Evolutionary conservation across 30 jellyfish, hydroid and myxozoan species (phyloP).

Genomic region (Aurelia aurita complex sp. Pacific): DNA sequence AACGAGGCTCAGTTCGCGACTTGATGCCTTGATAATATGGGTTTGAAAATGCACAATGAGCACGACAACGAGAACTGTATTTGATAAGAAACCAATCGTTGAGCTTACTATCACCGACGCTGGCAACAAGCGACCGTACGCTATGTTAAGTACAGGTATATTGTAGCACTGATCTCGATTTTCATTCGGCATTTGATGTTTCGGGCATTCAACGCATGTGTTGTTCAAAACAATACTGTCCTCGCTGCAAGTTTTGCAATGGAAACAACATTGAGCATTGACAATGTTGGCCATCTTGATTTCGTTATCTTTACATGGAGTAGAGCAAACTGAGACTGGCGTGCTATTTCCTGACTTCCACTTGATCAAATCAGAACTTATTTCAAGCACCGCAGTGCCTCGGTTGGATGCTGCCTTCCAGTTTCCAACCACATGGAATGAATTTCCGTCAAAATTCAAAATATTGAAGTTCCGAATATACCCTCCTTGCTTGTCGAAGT

Average conservation of each 20-base stretch:
- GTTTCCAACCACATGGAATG: not conserved
- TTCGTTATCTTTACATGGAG: conserved; percentile 38
- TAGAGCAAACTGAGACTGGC: conserved; percentile 38
- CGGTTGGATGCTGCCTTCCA: not conserved
- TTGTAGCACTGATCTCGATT: conserved; percentile 14
- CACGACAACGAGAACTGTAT: conserved; percentile 15
- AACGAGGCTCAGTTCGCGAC: conserved; percentile 36
- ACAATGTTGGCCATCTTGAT: conserved; percentile 4
- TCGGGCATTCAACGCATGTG: conserved; percentile 30
- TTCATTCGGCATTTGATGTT: conserved; percentile 3
- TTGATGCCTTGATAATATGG: conserved; percentile 55
- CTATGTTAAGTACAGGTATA: conserved; percentile 14
- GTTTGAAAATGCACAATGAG: conserved; percentile 8
- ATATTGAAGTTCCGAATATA: not conserved
- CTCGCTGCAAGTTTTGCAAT: conserved; percentile 24
- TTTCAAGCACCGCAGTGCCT: too few relatives aligned
- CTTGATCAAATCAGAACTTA: not conserved
- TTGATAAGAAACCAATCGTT: conserved; percentile 21
- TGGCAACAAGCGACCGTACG: not conserved
- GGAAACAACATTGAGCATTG: conserved; percentile 41
- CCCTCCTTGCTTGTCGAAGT: conserved; percentile 11
- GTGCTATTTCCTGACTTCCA: conserved; percentile 1
- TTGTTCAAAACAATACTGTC: conserved; percentile 11
- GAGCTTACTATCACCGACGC: not conserved
- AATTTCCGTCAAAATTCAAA: conserved; percentile 8